Conservation (phyloP, 2,797 vertebrate species). For the Sphaeramia orbicularis region DNA sequence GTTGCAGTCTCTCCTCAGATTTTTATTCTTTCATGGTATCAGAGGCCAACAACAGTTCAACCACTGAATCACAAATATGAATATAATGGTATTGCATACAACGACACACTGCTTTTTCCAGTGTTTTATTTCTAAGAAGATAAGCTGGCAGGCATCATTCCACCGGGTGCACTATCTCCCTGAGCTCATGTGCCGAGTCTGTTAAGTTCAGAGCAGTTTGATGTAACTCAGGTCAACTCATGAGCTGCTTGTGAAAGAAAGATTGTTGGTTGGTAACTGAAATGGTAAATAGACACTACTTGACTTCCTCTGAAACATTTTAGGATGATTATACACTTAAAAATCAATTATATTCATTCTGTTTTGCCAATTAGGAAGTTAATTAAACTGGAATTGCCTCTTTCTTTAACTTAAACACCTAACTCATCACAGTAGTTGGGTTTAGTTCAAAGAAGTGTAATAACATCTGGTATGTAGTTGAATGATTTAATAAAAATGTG, state of each 20-base stretch:
- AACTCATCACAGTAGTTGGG: not conserved
- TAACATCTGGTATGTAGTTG: not conserved
- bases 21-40: not conserved
- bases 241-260: not conserved
- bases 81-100: not conserved
- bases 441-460: not conserved
- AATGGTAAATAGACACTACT: not conserved
- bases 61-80: not conserved
- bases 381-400: not conserved
- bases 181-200: not conserved
- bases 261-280: not conserved
- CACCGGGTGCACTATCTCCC: not conserved
- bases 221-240: not conserved
- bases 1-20: not conserved
- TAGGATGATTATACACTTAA: not conserved
- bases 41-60: not conserved
- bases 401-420: not conserved
- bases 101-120: not conserved
- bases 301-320: not conserved
- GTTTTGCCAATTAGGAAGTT: not conserved
- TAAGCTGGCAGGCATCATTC: constrained; percentile 2
- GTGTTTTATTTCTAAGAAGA: not conserved
- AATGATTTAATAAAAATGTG: constrained; percentile 1
- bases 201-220: not conserved
- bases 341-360: not conserved